Evolutionary conservation across 2,797 vertebrate genomes (phyloP).

Genomic region (Cynopterus sphinx): DNA sequence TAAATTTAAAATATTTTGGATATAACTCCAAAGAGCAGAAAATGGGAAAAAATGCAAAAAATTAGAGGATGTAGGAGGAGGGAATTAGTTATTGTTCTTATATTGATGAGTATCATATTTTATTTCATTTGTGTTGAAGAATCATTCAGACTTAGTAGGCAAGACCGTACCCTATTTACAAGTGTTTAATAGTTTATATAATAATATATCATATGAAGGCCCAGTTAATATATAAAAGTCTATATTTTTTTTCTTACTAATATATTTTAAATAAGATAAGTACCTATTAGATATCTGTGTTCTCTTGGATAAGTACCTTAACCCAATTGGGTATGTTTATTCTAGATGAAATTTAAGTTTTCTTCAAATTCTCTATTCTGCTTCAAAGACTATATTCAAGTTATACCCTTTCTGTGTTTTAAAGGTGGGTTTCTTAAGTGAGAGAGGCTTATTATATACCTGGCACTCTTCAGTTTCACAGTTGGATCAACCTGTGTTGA

Average conservation of each 20-base stretch:
- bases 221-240: background rate
- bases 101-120: background rate
- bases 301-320: background rate
- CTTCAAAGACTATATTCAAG: background rate
- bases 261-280: background rate
- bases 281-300: background rate
- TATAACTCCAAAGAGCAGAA: background rate
- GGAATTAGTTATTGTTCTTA: background rate
- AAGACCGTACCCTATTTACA: background rate
- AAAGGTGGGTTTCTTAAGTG: background rate
- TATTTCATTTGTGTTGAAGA: background rate
- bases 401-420: background rate
- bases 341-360: slow-evolving; percentile 32
- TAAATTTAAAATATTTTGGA: background rate
- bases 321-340: background rate
- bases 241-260: background rate
- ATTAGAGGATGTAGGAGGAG: background rate
- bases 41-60: background rate
- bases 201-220: background rate
- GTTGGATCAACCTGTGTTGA: background rate
- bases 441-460: background rate
- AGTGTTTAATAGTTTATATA: background rate
- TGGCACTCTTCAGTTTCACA: background rate
- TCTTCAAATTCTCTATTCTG: background rate
- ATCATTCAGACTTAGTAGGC: background rate